Evolutionary conservation across 1,140 invertebrate species (phyloP).

Genomic region (Cotesia glomerata): DNA sequence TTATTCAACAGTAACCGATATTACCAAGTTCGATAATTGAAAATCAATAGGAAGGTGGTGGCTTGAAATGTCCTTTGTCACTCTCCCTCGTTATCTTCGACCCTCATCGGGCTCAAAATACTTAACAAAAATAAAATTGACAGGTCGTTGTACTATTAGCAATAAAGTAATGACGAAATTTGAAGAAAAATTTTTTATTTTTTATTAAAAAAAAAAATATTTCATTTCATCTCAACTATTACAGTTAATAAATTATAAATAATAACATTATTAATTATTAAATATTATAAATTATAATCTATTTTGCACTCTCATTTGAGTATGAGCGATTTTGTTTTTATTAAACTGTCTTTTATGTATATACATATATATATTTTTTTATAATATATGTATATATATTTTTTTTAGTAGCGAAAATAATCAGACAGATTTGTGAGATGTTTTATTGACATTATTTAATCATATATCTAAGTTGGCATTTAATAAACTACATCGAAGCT

Average conservation of each 20-base stretch:
- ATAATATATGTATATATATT: too few relatives aligned
- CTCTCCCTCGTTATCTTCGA: too few relatives aligned
- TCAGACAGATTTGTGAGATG: neutral
- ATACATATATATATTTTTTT: neutral
- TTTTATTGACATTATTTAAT: neutral
- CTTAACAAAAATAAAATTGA: too few relatives aligned
- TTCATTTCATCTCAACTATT: slow-evolving; percentile 11
- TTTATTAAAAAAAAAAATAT: neutral
- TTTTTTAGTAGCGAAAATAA: slow-evolving; percentile 18
- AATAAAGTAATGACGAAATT: too few relatives aligned
- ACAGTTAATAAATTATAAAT: too few relatives aligned
- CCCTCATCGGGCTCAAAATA: too few relatives aligned
- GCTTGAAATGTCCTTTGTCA: too few relatives aligned
- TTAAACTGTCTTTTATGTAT: neutral
- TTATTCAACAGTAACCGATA: too few relatives aligned
- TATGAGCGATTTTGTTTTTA: neutral
- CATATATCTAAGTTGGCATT: slow-evolving; percentile 14
- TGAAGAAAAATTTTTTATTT: too few relatives aligned
- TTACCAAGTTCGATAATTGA: too few relatives aligned
- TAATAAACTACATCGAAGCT: slow-evolving; percentile 4
- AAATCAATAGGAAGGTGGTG: too few relatives aligned
- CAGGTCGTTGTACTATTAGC: too few relatives aligned
- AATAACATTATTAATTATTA: neutral
- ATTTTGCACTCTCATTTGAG: slow-evolving; percentile 17
- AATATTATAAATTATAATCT: neutral